Percentiles rank a stretch among this genome's conserved stretches.
These are phyloP conservation scores for Blastobasis lacticolella DNA, from an alignment of 2,888 invertebrate genomes.

Conservation along the genomic window DNA sequence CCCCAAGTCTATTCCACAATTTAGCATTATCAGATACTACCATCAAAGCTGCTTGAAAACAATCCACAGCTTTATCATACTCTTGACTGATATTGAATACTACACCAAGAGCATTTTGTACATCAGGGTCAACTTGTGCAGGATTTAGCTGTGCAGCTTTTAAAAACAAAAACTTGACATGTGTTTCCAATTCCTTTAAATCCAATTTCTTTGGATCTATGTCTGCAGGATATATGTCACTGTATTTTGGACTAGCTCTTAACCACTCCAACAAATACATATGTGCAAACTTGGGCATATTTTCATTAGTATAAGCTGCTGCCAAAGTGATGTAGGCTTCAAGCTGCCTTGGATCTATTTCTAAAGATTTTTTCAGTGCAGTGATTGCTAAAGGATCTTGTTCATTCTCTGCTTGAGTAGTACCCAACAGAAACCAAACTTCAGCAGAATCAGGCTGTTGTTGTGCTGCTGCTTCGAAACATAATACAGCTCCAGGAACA, in stretches of 20 bases:
- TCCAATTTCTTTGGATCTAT: constrained; percentile 54
- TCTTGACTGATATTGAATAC: constrained; percentile 95
- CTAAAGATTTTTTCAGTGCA: constrained; percentile 89
- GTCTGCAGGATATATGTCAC: constrained; percentile 77
- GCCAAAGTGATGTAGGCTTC: constrained; percentile 92
- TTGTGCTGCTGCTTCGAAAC: constrained; percentile 96
- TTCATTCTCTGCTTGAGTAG: constrained; percentile 98
- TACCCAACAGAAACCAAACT: constrained; percentile 91
- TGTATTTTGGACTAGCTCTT: constrained; percentile 86
- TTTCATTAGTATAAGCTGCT: constrained; percentile 97
- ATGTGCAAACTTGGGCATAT: constrained; percentile 91
- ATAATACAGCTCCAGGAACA: constrained; percentile 94
- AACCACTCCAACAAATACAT: constrained; percentile 86
- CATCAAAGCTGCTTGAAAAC: constrained; percentile 92
- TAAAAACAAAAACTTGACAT: constrained; percentile 84
- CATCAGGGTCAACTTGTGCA: constrained; percentile 86
- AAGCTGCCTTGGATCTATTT: constrained; percentile 85
- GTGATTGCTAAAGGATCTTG: constrained; percentile 95
- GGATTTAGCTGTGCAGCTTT: constrained; percentile 87
- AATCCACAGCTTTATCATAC: constrained; percentile 97
- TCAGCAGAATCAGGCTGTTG: constrained; percentile 85
- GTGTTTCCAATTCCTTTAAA: constrained; percentile 64
- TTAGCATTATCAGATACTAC: constrained; percentile 88
- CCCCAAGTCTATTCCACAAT: constrained; percentile 97
- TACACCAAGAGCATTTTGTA: constrained; percentile 95